A percentile compares a stretch with the other conserved stretches of the same genome.
Evolutionary conservation across 2,113 vertebrate genomes (phyloP).

Genomic region (Philantomba maxwellii): DNA sequence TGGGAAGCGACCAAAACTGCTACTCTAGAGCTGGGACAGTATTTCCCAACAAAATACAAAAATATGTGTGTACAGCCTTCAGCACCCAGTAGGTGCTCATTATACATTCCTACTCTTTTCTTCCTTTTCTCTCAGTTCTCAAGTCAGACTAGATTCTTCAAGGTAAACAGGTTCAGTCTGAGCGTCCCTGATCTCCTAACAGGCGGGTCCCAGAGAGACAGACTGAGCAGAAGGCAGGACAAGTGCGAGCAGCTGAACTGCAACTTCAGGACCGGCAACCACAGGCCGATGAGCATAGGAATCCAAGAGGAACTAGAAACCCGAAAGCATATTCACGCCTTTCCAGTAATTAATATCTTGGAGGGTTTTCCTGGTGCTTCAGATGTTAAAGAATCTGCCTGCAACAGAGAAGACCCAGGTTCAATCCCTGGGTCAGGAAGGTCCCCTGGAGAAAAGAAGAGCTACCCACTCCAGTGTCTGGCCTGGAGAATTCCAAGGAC

Average conservation of each 20-base stretch:
- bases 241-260: neutral
- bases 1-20: neutral
- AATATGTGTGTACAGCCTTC: neutral
- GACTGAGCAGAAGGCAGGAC: neutral
- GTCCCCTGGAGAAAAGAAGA: neutral
- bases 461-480: neutral
- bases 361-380: neutral
- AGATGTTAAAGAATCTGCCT: neutral
- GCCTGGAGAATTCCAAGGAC: neutral
- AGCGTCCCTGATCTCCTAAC: neutral
- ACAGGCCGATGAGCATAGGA: neutral
- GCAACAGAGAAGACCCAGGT: neutral
- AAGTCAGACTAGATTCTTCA: neutral
- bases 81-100: neutral
- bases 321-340: neutral
- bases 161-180: neutral
- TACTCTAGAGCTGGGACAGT: neutral
- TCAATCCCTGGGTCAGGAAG: neutral
- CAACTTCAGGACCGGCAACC: neutral
- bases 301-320: neutral
- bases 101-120: neutral
- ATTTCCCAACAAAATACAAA: neutral
- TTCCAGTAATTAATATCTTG: neutral
- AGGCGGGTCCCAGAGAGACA: neutral
- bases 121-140: neutral